phyloP scores from a whole-genome alignment of 2,113 vertebrate genomes.

The Crotalus helleri region DNA sequence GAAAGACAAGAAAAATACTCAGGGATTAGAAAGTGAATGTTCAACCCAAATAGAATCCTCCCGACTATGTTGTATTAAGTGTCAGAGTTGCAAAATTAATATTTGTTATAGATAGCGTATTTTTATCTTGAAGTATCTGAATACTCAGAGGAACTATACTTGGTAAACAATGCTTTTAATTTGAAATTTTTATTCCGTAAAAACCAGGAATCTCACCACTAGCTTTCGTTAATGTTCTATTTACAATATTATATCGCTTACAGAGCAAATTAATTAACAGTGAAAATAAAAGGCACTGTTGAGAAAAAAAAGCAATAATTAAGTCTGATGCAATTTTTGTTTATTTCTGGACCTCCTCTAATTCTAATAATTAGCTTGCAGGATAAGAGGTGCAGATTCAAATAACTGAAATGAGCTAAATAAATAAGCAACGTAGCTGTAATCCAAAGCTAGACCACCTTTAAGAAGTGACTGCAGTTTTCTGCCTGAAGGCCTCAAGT shows the following conservation, averaged over 20 bases:
- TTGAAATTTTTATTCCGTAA: not conserved
- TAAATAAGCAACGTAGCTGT: not conserved
- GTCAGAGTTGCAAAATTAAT: not conserved
- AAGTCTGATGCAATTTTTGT: not conserved
- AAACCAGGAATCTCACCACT: not conserved
- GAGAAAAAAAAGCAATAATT: not conserved
- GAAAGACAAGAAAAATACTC: not conserved
- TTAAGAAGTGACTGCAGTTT: not conserved
- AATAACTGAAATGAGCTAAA: not conserved
- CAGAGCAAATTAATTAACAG: not conserved
- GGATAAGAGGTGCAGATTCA: not conserved
- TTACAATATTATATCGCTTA: not conserved
- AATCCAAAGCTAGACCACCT: not conserved
- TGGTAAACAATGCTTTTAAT: not conserved
- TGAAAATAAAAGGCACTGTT: not conserved
- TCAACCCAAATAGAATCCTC: not conserved
- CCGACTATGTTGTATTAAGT: not conserved
- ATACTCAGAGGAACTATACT: conserved; percentile 1
- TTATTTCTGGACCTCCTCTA: not conserved
- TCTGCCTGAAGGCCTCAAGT: not conserved
- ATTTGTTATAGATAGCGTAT: conserved; percentile 6
- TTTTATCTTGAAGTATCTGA: conserved; percentile 10
- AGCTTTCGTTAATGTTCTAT: not conserved
- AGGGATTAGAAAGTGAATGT: not conserved
- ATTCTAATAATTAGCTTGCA: not conserved